Base-by-base conservation (phyloP, 2,113 vertebrate species). In the Antigone vipio region DNA sequence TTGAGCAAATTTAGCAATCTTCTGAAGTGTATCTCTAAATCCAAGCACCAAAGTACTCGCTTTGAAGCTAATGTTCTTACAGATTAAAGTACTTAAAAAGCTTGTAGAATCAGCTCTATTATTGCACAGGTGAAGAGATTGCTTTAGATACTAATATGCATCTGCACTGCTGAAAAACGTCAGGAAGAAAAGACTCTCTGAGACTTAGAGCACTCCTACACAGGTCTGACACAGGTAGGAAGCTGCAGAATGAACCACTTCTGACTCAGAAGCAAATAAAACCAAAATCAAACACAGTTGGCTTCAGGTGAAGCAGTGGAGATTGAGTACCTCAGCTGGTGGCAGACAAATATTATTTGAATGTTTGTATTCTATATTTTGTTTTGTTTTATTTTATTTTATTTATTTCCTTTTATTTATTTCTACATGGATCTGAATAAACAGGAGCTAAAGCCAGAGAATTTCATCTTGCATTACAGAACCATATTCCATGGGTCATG, bases 61-160 rank as follows among this genome's bases (percentile, higher is more conserved):
- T 93, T 94, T 94, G 88, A 94, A 94, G 71, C 29, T 74, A 66
- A 83, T 71, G 67, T 88, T 91, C 91, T 86, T 53, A 88, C 42
- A 88, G 75, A 92, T 92, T 96, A 64, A 88, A 92, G 71, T 64
- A 72, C 94, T 89, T 92, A 4, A 79, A 95, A 89, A 78, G 34
- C 74, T 94, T 94, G 93, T 95, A 71, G 47, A 63, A 87, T 91
- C 2, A 0, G 4, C 27, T 73, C 38, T 80, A 49, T 45, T 94
- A 73, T 53, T 94, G 66, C 88, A 73, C 63, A 88, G 67, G 58
- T 89, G 50, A 93, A 56, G 64, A 87, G 75, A 64, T 76, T 82
- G 29, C 34, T 85, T 95, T 87, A 87, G 80, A 85, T 72, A 58
- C 35, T 85, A 79, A 58, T 60, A 62, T 73, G 6, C 22, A 88